Conservation (phyloP, 2,797 vertebrate species). For the Epinephelus awoara region DNA sequence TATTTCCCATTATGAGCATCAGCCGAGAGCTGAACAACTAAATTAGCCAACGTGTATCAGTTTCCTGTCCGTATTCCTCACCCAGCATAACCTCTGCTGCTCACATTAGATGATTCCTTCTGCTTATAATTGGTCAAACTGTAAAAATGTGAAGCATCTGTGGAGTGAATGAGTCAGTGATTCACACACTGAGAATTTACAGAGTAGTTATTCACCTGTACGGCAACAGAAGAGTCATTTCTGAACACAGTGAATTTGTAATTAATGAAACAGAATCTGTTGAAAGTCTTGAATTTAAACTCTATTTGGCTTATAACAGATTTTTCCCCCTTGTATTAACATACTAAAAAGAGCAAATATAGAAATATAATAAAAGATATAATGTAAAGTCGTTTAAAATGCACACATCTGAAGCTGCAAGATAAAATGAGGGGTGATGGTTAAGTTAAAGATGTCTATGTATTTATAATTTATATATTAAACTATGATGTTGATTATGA, state of each 20-base stretch:
- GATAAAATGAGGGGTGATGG: not conserved
- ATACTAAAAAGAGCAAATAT: not conserved
- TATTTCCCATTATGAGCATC: not conserved
- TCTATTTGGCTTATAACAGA: not conserved
- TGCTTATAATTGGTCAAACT: not conserved
- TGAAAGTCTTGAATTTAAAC: not conserved
- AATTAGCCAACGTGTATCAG: not conserved
- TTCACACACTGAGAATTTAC: not conserved
- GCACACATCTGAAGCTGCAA: not conserved
- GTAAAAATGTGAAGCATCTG: not conserved
- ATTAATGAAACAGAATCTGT: not conserved
- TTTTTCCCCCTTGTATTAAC: not conserved
- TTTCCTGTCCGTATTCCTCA: not conserved
- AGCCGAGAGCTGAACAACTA: not conserved
- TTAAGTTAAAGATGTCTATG: not conserved
- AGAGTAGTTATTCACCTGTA: slow-evolving; percentile 1
- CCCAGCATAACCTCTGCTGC: not conserved
- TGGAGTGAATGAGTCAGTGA: not conserved
- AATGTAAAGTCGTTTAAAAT: too few species aligned
- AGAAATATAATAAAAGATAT: not conserved
- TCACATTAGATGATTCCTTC: not conserved
- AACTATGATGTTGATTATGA: not conserved
- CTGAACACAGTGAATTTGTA: not conserved
- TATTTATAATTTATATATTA: too few species aligned
- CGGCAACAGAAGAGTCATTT: not conserved